Evolutionary conservation across 2,113 vertebrate genomes (phyloP), one percentile per base, ranked within the genome.

Genomic region (Corynorhinus townsendii): DNA sequence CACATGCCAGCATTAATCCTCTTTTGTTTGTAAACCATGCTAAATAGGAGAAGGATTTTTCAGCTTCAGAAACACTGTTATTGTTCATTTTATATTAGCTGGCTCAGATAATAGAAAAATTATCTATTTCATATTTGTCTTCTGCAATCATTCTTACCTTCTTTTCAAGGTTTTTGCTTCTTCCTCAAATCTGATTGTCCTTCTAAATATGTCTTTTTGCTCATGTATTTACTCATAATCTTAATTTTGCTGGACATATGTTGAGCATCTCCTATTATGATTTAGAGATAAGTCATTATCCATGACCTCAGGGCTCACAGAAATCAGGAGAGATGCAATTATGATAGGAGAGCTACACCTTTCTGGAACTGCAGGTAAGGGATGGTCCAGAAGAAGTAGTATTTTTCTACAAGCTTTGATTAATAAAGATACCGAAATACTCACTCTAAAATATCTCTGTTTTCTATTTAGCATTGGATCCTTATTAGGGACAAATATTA

Each of bases 401-500:
- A 15, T 22, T 43, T 82, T 64, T 77, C 66, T 35, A n/a, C 7
- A 49, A 12, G 52, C 11, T 79, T 49, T 81, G 43, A 73, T 43
- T 64, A 40, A 3, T n/a, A n/a, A 72, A 88, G 33, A 26, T 17
- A 73, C 62, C 90, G 28, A 82, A 84, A 93, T 86, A 93, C 90
- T 93, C 47, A 8, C 72, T 86, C 96, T 96, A 96, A 62, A 96
- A 86, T 93, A 94, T 92, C 84, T 96, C 95, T 95, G 33, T 82
- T 97, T 82, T 89, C 92, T 92, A 96, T 95, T 96, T 92, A 98
- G 94, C 87, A 94, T 94, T 97, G 96, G 95, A 97, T 96, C 93
- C 87, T 96, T 83, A 88, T 40, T 49, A 90, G 7, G 49, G 92
- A 94, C 93, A 97, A 88, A 96, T 97, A 90, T 90, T 91, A 94